Evolutionary conservation across 2,888 invertebrate species (phyloP), one percentile per base, ranked within the genome.

Genomic region (Synergus gifuensis): DNA sequence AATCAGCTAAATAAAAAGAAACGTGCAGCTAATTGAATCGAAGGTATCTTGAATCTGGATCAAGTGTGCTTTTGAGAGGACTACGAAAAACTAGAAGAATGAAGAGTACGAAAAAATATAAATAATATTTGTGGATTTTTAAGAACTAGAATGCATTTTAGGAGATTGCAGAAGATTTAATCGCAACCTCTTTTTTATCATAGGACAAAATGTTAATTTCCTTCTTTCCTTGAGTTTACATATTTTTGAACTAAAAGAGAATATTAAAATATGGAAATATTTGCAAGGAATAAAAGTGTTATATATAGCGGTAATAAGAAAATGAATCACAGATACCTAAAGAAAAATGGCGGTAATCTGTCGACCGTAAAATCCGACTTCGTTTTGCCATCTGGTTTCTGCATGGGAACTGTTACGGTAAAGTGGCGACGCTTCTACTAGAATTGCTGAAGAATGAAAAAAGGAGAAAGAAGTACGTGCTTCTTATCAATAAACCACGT

Each of bases 401-500:
- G 62, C 62, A 62, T 22, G 14, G 2, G 42, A 67, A 67, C 22
- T 44, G 14, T 46, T 67, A 42, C 67, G 62, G 28, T 42, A 67
- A 67, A 67, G 67, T 67, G 67, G 42, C 18, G 22, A 67, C 18
- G 5, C 18, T 46, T 67, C 14, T 44, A 46, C 67, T 67, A 44
- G 44, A 67, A 67, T 67, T 44, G 67, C 22, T 67, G n/a, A 22
- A 44, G 14, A 40, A 44, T 49, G 46, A 73, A 46, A 73, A 73
- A 73, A 36, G 5, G 16, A 36, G 8, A n/a, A 28, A 49, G n/a
- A 49, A 7, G 49, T 73, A 73, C 73, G 73, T 73, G 73, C 73
- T 49, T 73, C 73, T 54, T 73, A 73, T 54, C 73, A 73, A 73
- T 73, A 73, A 73, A 54, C 54, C 73, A 73, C 54, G 49, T 36